Conservation (phyloP, 1,140 invertebrate species). For the Drosophila albomicans region DNA sequence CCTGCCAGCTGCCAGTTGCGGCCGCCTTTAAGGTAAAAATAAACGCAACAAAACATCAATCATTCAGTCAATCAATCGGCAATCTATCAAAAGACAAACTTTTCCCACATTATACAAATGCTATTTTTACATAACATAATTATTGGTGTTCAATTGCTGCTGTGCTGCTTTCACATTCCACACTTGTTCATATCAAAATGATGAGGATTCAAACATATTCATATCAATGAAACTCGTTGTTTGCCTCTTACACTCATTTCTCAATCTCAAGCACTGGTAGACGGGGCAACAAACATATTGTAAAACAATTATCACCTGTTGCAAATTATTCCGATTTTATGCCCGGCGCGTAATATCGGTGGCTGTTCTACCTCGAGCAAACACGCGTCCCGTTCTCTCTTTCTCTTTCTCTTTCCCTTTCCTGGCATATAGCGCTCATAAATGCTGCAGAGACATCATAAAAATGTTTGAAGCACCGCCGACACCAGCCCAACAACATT, state of each 20-base stretch:
- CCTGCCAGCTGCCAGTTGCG: conserved; percentile 25
- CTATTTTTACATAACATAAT: background rate
- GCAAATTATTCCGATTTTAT: conserved; percentile 81
- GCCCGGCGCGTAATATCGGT: conserved; percentile 77
- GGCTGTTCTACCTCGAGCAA: conserved; percentile 59
- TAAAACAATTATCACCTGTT: conserved; percentile 84
- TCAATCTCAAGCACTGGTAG: conserved; percentile 49
- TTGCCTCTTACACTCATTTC: background rate
- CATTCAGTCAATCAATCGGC: conserved; percentile 47
- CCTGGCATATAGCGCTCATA: conserved; percentile 56
- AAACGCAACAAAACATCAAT: conserved; percentile 50
- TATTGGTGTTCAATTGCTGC: background rate
- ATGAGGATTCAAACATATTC: conserved; percentile 1
- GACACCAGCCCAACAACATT: conserved; percentile 46
- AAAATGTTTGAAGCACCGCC: conserved; percentile 81
- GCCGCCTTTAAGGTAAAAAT: conserved; percentile 37
- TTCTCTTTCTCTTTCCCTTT: conserved; percentile 6
- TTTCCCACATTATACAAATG: background rate
- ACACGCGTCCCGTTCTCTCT: conserved; percentile 10
- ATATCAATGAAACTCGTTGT: conserved; percentile 4
- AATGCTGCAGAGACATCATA: conserved; percentile 83
- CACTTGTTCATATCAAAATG: background rate
- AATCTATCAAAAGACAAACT: background rate
- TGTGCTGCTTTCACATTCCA: background rate
- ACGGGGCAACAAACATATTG: conserved; percentile 60